Conservation (phyloP, 2,113 vertebrate genomes). For the Oceanites oceanicus region DNA sequence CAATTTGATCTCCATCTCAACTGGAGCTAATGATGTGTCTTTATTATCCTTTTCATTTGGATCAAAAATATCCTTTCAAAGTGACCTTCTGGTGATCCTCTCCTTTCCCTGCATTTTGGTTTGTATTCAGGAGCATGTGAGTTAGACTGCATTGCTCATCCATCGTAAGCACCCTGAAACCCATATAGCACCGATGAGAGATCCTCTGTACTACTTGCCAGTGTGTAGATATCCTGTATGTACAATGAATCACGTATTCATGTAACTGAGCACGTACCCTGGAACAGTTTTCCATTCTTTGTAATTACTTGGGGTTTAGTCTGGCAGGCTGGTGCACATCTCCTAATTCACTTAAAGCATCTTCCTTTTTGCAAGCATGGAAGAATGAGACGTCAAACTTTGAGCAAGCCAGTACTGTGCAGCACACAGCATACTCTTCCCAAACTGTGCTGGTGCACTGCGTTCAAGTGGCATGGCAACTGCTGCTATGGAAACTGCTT, state of each 20-base stretch:
- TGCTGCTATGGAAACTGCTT: constrained; percentile 14
- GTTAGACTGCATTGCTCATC: neutral
- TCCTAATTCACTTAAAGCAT: neutral
- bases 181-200: fast-evolving
- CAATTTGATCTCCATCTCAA: neutral
- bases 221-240: fast-evolving
- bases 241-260: fast-evolving
- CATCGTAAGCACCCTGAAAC: neutral
- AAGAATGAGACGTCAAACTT: neutral
- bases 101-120: neutral
- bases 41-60: neutral
- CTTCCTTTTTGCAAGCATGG: neutral
- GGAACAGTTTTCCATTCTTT: neutral
- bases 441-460: fast-evolving
- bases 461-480: neutral
- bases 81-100: neutral
- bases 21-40: neutral
- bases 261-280: fast-evolving
- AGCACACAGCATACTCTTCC: fast-evolving
- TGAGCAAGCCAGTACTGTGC: neutral
- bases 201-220: neutral
- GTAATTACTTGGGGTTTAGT: fast-evolving
- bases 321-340: neutral
- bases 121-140: neutral
- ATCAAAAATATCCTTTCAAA: neutral